A percentile compares a stretch with the other conserved stretches of the same genome.
These are phyloP conservation scores for Gallinago undulata DNA, from an alignment of 2,113 vertebrate species.

Conservation along the genomic window DNA sequence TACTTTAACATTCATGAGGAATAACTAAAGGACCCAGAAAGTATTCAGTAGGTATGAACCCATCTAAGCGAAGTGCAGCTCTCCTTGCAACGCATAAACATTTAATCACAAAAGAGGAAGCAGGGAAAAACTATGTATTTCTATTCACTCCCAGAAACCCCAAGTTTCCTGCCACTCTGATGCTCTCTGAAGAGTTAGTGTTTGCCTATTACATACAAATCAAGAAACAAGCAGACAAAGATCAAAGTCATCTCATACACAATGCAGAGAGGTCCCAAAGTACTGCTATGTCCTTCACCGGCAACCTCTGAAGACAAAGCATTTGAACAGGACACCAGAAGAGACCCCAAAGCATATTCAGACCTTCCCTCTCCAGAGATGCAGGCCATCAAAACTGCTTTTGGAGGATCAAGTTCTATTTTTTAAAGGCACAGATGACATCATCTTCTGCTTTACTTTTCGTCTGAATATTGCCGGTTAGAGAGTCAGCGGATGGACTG, in stretches of 20 bases:
- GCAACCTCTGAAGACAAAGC: not conserved
- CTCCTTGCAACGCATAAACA: not conserved
- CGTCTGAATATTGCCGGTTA: not conserved
- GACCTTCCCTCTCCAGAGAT: not conserved
- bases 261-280: not conserved
- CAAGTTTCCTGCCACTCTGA: not conserved
- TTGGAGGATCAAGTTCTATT: not conserved
- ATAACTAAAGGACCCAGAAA: not conserved
- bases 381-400: fast-evolving
- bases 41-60: not conserved
- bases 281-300: not conserved
- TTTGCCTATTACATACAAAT: not conserved
- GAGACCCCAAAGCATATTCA: not conserved
- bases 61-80: not conserved
- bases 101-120: not conserved
- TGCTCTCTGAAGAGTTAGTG: not conserved
- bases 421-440: not conserved
- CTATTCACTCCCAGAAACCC: not conserved
- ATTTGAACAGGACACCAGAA: not conserved
- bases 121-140: not conserved
- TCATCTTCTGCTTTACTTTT: not conserved
- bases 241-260: not conserved
- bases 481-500: not conserved
- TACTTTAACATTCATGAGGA: not conserved
- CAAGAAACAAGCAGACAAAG: not conserved